phyloP scores from a whole-genome alignment of 2,113 vertebrate genomes.

The Leptodactylus fuscus region DNA sequence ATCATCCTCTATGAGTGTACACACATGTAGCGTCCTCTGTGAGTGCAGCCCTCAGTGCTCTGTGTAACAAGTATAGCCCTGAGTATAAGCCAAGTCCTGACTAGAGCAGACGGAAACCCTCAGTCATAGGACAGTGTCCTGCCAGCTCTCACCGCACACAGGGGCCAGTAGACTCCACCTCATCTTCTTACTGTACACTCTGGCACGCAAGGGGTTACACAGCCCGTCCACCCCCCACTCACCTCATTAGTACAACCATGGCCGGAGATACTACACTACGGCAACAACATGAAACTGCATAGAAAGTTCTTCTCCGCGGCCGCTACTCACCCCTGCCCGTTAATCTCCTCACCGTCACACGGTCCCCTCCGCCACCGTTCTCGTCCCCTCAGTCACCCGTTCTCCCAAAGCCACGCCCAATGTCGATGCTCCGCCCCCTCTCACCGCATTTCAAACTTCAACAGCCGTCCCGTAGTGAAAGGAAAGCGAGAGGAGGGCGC shows the following conservation, averaged over 20 bases:
- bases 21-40: no score
- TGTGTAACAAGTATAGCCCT: no score
- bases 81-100: no score
- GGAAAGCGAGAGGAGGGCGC: conserved; percentile 15
- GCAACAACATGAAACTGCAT: not conserved
- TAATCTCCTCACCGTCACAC: not conserved
- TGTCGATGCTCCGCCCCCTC: not conserved
- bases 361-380: not conserved
- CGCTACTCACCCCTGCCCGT: not conserved
- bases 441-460: conserved; percentile 28
- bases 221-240: not conserved
- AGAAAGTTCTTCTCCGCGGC: not conserved
- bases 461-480: not conserved
- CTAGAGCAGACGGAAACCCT: no score
- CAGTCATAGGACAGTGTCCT: no score
- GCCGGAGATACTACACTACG: not conserved
- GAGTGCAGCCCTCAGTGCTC: no score
- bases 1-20: no score
- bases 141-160: no score
- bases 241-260: not conserved
- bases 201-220: not conserved
- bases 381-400: not conserved
- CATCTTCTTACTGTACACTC: not conserved
- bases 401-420: not conserved
- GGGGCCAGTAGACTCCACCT: not conserved